Evolutionary conservation across 2,113 vertebrate genomes (phyloP), one percentile per base, ranked within the genome.

Genomic region (Cromileptes altivelis): DNA sequence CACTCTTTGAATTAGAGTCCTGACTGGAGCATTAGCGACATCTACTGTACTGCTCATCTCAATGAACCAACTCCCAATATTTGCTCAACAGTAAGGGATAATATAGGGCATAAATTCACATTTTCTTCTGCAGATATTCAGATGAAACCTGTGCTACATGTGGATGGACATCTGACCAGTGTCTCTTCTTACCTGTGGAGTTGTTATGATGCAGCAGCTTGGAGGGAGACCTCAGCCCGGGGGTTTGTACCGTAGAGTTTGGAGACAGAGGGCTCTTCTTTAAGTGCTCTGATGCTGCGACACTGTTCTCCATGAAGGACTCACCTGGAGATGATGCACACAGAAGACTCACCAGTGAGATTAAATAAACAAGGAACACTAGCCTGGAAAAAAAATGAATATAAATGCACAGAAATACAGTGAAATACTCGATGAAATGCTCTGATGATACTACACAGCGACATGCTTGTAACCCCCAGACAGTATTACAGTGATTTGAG

Each of bases 261-360:
- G 97, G 91, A 64, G 96, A 97, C 82, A 97, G 91, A 75, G 96
- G 94, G n/a, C 95, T 95, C 71, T 96, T 96, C 88, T 97, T 96
- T 89, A 97, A 95, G 94, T 96, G 95, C 88, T 97, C 97, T 69
- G 95, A 68, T 68, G 92, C 77, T 4, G 91, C 89, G 25, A 95
- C 93, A 15, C 93, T 95, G 55, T 96, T 97, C 89, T 96, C 96
- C 85, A 96, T 67, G 53, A 97, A 97, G 65, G 96, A 95, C 85
- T 98, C 97, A 87, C 96, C 97, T 97, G 92, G n/a, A 11, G 30
- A 55, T 23, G 37, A 73, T 8, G 4, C 4, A 80, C 49, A 84
- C 52, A 49, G 9, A 60, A 23, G 17, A 42, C 12, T 30, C 15
- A 10, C 4, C 53, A 58, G 9, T 60, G n/a, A 73, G 52, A 62